These are phyloP conservation scores for Octomys mimax DNA, from an alignment of 2,797 vertebrate genomes.

Conservation along the genomic window DNA sequence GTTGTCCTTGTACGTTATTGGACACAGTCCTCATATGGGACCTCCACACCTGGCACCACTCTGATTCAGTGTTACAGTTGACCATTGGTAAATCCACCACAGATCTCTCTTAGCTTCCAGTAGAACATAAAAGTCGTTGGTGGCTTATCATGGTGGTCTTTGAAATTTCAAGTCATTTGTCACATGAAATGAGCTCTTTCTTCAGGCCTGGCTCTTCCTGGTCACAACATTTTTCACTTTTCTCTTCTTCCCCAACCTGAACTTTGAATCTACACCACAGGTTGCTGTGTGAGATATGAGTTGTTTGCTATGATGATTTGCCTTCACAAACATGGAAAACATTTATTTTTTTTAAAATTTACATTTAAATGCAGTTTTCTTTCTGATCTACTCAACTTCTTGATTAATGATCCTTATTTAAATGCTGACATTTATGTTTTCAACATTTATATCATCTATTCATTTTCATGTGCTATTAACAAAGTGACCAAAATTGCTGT, in stretches of 20 bases:
- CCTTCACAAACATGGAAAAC: background rate
- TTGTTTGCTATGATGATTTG: background rate
- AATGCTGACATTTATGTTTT: slow-evolving; percentile 7
- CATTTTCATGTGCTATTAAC: slow-evolving; percentile 11
- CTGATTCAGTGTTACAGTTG: background rate
- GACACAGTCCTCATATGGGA: background rate
- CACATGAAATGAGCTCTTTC: background rate
- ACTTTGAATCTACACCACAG: no score
- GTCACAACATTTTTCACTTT: background rate
- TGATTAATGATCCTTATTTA: slow-evolving; percentile 13
- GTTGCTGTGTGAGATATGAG: no score
- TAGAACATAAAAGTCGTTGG: background rate
- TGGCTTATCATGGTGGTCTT: background rate
- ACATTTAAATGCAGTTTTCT: background rate
- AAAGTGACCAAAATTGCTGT: slow-evolving; percentile 4
- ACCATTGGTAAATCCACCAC: background rate
- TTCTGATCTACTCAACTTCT: background rate
- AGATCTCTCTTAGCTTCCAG: background rate
- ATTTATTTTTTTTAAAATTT: background rate
- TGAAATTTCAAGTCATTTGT: background rate
- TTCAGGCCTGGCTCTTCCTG: background rate
- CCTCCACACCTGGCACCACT: background rate
- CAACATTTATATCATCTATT: background rate
- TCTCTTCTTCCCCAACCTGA: no score
- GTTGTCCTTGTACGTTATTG: background rate